Evolutionary conservation across 1,140 invertebrate genomes (phyloP), one percentile per base, ranked within the genome.

Genomic region (Oncopodura yosiiana): DNA sequence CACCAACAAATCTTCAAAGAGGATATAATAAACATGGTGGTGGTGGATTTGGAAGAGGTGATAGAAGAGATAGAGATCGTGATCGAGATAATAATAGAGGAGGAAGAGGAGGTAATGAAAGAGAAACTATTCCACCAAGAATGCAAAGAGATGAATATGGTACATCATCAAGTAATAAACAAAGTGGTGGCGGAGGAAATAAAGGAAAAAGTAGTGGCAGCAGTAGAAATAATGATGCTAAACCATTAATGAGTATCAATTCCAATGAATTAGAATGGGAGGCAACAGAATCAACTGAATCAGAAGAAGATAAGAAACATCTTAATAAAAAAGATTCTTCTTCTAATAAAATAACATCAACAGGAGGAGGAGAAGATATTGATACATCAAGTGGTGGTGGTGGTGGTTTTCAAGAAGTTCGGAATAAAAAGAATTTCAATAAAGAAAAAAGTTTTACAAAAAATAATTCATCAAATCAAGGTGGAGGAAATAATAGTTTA

Each of bases 1-100:
- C 59, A 2, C 59, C 59, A 4, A 55, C 53, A 14, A 16, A 56
- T 23, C 29, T 27, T 1, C 41, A 44, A n/a, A 27, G 19, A 6
- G 14, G 56, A 34, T 37, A 49, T 49, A 36, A 39, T 27, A 42
- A 43, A 8, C 38, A 43, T n/a, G 53, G 48, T 12, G n/a, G 46
- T 49, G 30, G 16, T 27, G 23, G 49, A 63, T 42, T 29, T 38
- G 4, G 50, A 55, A 32, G 52, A 49, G 34, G 39, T 34, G 9
- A 54, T 53, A n/a, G 54, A 51, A 26, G 44, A 4, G 24, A 18
- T 6, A 26, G 49, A 30, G 36, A 51, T 16, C 44, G 60, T 16
- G 62, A 62, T 43, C 45, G 51, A 27, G 55, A 64, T 34, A 55
- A n/a, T n/a, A n/a, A n/a, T n/a, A n/a, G n/a, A n/a, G n/a, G n/a